phyloP scores from a whole-genome alignment of 2,113 vertebrate genomes.

The Ornithorhynchus anatinus region DNA sequence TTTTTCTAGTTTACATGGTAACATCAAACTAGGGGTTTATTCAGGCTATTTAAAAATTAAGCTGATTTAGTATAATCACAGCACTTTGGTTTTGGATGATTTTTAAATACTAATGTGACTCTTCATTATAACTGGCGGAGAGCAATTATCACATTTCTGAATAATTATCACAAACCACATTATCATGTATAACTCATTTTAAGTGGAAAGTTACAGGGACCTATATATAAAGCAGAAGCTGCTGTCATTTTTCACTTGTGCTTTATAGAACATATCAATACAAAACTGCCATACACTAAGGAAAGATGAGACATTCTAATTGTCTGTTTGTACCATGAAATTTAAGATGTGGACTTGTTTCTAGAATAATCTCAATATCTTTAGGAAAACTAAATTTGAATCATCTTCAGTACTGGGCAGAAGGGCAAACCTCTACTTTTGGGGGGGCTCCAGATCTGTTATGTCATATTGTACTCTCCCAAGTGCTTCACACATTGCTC shows the following conservation, averaged over 20 bases:
- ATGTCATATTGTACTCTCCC: no score
- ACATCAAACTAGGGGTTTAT: neutral
- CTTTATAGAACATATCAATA: neutral
- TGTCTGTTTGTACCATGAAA: no score
- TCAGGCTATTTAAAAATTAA: slow-evolving; percentile 27
- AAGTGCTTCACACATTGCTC: no score
- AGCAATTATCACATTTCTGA: slow-evolving; percentile 31
- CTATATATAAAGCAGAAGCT: neutral
- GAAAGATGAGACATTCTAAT: no score
- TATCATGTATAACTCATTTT: neutral
- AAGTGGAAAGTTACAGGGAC: neutral
- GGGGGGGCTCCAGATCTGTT: no score
- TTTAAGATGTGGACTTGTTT: no score
- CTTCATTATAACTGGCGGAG: slow-evolving; percentile 20
- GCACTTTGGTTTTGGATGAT: slow-evolving; percentile 10
- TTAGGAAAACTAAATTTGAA: no score
- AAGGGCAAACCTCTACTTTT: no score
- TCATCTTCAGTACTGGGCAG: no score
- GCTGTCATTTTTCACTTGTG: neutral
- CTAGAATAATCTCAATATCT: no score
- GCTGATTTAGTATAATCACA: slow-evolving; percentile 33
- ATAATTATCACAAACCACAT: slow-evolving; percentile 3
- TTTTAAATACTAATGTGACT: slow-evolving; percentile 41
- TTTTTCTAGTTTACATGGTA: slow-evolving; percentile 18
- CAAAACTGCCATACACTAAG: no score